Percentiles rank a stretch among this genome's conserved stretches.
phyloP scores from a whole-genome alignment of 2,888 invertebrate species.

The Azorinus chamasolen region DNA sequence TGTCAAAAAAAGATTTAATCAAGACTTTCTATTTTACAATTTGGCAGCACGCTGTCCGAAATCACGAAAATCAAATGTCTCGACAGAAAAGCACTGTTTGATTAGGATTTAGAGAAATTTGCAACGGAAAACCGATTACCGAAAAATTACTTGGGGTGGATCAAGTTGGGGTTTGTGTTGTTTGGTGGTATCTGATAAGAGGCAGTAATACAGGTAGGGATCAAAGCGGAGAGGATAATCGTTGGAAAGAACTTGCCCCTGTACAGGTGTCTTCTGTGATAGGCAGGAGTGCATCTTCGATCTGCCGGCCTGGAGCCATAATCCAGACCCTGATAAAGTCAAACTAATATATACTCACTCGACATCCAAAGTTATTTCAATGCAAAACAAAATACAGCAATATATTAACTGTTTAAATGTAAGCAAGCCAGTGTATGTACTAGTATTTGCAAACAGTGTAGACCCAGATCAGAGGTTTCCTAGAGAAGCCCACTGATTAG shows the following conservation, averaged over 20 bases:
- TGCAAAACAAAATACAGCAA: too few species aligned
- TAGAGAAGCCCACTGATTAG: too few species aligned
- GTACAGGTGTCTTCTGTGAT: conserved; percentile 56
- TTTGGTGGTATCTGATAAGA: conserved; percentile 50
- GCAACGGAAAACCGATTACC: conserved; percentile 65
- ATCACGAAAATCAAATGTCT: conserved; percentile 49
- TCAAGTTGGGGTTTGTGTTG: conserved; percentile 47
- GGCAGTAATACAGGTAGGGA: conserved; percentile 50
- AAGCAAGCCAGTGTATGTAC: too few species aligned
- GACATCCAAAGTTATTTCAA: too few species aligned
- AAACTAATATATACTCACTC: too few species aligned
- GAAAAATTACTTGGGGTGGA: conserved; percentile 67
- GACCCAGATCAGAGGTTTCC: too few species aligned
- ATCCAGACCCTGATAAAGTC: too few species aligned
- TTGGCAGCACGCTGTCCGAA: conserved; percentile 55
- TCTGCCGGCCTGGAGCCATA: too few species aligned
- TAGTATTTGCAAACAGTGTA: too few species aligned
- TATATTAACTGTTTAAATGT: too few species aligned
- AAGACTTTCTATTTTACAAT: conserved; percentile 60
- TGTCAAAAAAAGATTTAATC: conserved; percentile 64
- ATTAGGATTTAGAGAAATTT: conserved; percentile 58
- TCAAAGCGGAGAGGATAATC: conserved; percentile 60
- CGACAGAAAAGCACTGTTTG: conserved; percentile 57
- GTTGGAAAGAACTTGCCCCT: conserved; percentile 47
- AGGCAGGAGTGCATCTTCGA: conserved; percentile 10